Conservation (phyloP, 2,888 invertebrate species). For the Gonocerus acuteangulatus region DNA sequence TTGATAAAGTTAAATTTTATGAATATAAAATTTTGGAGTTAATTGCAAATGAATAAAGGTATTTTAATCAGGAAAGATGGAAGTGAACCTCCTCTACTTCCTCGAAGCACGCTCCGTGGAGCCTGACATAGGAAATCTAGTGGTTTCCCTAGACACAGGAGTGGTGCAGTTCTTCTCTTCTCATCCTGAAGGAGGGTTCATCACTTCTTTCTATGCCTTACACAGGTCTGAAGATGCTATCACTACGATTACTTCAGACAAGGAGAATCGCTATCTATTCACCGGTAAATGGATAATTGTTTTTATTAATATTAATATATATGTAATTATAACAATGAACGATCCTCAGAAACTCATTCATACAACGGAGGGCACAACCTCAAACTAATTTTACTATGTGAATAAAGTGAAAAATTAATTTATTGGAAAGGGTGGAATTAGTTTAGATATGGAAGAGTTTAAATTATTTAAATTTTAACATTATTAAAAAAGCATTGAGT, state of each 20-base stretch:
- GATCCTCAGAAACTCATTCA: not conserved
- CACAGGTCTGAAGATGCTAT: conserved; percentile 50
- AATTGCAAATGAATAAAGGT: no score
- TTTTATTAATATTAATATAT: not conserved
- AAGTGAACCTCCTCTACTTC: conserved; percentile 61
- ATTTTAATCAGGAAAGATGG: conserved; percentile 44
- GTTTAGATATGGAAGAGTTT: no score
- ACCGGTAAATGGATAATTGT: conserved; percentile 48
- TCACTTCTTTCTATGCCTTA: conserved; percentile 43
- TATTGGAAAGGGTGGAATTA: no score
- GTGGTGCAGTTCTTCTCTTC: conserved; percentile 73
- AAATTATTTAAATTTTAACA: no score
- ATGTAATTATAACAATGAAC: not conserved
- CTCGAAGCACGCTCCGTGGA: conserved; percentile 53
- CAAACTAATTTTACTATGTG: no score
- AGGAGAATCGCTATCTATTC: conserved; percentile 61
- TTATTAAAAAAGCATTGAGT: no score
- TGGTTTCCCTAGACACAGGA: conserved; percentile 68
- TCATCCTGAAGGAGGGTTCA: conserved; percentile 58
- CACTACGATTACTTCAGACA: conserved; percentile 62
- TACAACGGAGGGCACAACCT: no score
- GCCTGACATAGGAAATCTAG: conserved; percentile 54
- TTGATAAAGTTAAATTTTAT: no score
- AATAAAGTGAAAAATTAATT: no score
- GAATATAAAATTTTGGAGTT: no score